These are phyloP conservation scores for Caradrina kadenii DNA, from an alignment of 2,888 invertebrate genomes.

Conservation along the genomic window DNA sequence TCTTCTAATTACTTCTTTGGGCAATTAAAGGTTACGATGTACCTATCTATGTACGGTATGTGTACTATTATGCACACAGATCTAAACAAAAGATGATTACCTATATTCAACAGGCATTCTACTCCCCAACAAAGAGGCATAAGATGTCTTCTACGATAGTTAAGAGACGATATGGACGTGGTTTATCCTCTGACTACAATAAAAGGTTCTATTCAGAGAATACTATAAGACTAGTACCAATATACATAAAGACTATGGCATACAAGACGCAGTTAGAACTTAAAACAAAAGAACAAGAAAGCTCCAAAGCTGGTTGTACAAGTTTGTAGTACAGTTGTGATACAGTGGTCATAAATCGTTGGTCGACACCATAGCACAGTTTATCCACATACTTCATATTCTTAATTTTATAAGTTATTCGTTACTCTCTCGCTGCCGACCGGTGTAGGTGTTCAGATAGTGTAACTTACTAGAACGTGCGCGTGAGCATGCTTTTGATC, in stretches of 20 bases:
- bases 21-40: slow-evolving; percentile 4
- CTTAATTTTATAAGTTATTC: slow-evolving; percentile 31
- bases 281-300: slow-evolving; percentile 37
- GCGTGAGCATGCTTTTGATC: slow-evolving; percentile 34
- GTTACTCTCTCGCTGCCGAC: slow-evolving; percentile 18
- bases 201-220: neutral
- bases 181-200: neutral
- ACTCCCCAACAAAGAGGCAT: neutral
- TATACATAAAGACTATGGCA: slow-evolving; percentile 10
- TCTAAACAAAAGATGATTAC: neutral
- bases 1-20: slow-evolving; percentile 48
- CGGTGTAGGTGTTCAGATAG: slow-evolving; percentile 67
- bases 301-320: slow-evolving; percentile 40
- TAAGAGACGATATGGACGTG: neutral
- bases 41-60: neutral
- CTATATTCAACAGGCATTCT: neutral
- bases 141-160: slow-evolving; percentile 1
- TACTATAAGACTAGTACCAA: slow-evolving; percentile 6
- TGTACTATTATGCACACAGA: neutral
- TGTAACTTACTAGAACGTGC: slow-evolving; percentile 52
- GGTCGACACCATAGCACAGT: slow-evolving; percentile 38
- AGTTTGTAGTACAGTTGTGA: slow-evolving; percentile 45
- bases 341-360: slow-evolving; percentile 43
- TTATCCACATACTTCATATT: slow-evolving; percentile 14
- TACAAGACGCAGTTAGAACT: slow-evolving; percentile 30